Evolutionary conservation across 2,888 invertebrate genomes (phyloP).

Genomic region (Zaprionus lineosus): DNA sequence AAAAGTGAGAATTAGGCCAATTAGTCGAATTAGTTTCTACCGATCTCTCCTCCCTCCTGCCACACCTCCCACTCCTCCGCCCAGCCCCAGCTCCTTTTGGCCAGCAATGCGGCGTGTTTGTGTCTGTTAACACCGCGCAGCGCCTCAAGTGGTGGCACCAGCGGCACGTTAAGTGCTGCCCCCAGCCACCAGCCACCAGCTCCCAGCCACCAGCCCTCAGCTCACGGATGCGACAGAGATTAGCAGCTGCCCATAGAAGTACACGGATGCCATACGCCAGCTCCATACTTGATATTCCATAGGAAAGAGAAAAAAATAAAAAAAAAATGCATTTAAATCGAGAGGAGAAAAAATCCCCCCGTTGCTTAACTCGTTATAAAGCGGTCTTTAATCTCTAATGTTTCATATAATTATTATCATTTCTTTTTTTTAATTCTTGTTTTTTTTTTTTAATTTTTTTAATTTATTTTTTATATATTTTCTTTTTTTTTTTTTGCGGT

Average conservation of each 20-base stretch:
- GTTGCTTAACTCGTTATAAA: constrained; percentile 11
- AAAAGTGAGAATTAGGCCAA: constrained; percentile 76
- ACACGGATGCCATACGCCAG: too few relatives aligned
- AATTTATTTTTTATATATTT: not conserved
- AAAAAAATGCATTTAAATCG: not conserved
- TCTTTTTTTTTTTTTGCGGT: not conserved
- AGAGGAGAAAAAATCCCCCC: not conserved
- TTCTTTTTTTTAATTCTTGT: not conserved
- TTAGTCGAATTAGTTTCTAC: constrained; percentile 61
- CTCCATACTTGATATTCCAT: too few relatives aligned
- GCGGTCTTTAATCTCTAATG: not conserved
- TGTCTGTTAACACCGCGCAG: constrained; percentile 74
- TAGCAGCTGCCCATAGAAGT: too few relatives aligned
- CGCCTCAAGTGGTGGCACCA: constrained; percentile 37
- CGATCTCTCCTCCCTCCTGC: too few relatives aligned
- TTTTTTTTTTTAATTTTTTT: not conserved
- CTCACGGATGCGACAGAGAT: too few relatives aligned
- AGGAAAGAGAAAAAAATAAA: too few relatives aligned
- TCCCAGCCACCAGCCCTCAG: too few relatives aligned
- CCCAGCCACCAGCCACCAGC: too few relatives aligned
- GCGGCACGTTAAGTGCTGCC: too few relatives aligned
- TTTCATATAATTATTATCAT: not conserved
- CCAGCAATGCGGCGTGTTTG: constrained; percentile 59
- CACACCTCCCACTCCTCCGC: too few relatives aligned
- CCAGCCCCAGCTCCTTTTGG: too few relatives aligned